Evolutionary conservation across 2,113 vertebrate species (phyloP).

Genomic region (Gadus macrocephalus): DNA sequence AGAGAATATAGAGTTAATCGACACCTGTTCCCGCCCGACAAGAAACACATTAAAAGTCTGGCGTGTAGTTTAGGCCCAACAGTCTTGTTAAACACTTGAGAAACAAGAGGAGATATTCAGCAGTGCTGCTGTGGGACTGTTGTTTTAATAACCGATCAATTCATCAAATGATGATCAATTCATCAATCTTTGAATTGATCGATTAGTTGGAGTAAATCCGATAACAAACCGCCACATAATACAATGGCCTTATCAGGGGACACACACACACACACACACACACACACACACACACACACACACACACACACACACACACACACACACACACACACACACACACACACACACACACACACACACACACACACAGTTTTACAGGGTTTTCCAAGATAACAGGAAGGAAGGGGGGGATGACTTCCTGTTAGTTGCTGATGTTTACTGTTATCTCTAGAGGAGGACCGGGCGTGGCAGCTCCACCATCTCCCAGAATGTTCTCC

Average conservation of each 20-base stretch:
- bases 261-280: not conserved
- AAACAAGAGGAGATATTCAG: too few relatives aligned
- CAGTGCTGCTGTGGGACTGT: too few relatives aligned
- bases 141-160: too few relatives aligned
- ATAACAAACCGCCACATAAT: not conserved
- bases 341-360: not conserved
- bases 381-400: slow-evolving; percentile 57
- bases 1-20: too few relatives aligned
- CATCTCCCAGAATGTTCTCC: slow-evolving; percentile 31
- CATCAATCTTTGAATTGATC: too few relatives aligned
- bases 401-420: slow-evolving; percentile 64
- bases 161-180: too few relatives aligned
- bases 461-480: slow-evolving; percentile 32
- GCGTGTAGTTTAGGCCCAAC: too few relatives aligned
- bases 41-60: too few relatives aligned
- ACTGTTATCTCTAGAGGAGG: slow-evolving; percentile 66
- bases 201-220: too few relatives aligned
- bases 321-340: slow-evolving; percentile 7
- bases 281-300: not conserved
- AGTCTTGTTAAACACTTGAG: too few relatives aligned
- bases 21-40: too few relatives aligned
- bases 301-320: not conserved
- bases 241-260: not conserved
- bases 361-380: slow-evolving; percentile 15
- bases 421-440: slow-evolving; percentile 60